Conservation (phyloP, 2,113 vertebrate species). For the Gallinago media region DNA sequence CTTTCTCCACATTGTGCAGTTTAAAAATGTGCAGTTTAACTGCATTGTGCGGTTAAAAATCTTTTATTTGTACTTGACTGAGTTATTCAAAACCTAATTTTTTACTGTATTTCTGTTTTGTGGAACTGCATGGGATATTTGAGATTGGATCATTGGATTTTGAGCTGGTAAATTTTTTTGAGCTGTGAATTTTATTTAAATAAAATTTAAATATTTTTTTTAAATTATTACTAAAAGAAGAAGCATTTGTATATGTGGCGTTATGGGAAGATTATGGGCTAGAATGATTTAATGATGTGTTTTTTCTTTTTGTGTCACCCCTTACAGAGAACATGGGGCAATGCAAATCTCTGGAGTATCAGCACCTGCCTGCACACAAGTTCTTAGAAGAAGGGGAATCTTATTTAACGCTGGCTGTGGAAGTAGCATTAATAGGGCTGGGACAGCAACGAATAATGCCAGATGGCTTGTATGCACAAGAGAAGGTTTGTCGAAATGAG, state of each 20-base stretch:
- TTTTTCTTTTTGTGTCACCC: neutral
- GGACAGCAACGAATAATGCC: constrained; percentile 94
- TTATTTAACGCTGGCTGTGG: constrained; percentile 86
- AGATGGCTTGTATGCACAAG: constrained; percentile 92
- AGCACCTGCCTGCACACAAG: constrained; percentile 86
- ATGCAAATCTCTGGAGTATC: constrained; percentile 87
- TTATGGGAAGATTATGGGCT: neutral
- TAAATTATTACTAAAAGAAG: neutral
- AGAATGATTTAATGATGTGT: neutral
- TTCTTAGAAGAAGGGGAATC: constrained; percentile 91
- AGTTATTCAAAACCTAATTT: neutral
- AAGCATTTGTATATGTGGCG: neutral
- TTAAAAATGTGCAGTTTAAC: neutral
- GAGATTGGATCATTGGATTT: neutral
- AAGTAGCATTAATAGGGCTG: constrained; percentile 88
- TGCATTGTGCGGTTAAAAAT: neutral
- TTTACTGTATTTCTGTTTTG: neutral
- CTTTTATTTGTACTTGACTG: neutral
- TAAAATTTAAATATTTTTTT: neutral
- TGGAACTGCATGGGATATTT: neutral
- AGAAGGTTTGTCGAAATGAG: constrained; percentile 93
- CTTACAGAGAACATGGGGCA: constrained; percentile 81
- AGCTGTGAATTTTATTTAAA: too few relatives aligned
- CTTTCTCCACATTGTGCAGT: neutral
- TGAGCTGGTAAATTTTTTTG: neutral